Base-by-base conservation (phyloP, 2,113 vertebrate species). In the Gambusia affinis region DNA sequence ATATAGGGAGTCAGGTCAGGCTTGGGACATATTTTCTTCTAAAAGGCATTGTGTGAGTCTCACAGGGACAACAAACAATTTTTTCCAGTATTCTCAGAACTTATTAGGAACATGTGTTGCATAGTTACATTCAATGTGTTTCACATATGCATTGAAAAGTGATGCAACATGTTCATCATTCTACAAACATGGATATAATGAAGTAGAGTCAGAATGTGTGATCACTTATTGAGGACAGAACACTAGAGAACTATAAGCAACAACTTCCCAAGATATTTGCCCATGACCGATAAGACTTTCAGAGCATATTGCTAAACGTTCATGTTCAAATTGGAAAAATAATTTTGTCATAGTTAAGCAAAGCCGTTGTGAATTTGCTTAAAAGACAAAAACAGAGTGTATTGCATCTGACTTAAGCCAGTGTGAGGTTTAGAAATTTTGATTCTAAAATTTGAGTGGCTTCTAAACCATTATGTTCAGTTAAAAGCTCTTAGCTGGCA, bases 121-220 rank as follows among this genome's bases (percentile, higher is more conserved):
- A 37, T 68, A 17, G 60, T 65, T 64, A 44, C 81, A 85, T 12
- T 2, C 19, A 69, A 60, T 28, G 31, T 90, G 87, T 70, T 37
- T 19, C 10, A 42, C 89, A 91, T 74, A 77, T 89, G 85, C 30
- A 29, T 27, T 29, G 61, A 62, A 29, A 70, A 84, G 35, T 19
- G 64, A 65, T 28, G 42, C 73, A 86, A 68, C 33, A 85, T 80
- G 71, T 75, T 80, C 66, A 19, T 35, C 54, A 54, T 42, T 78
- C 67, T 54, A 75, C 44, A 80, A 74, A 81, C 65, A 60, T 85
- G 77, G 64, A 72, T n/a, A 17, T 47, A 47, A 47, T 15, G 14
- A 42, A 47, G 33, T 66, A 12, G 37, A 31, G 72, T 76, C 47
- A 51, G 29, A 72, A 64, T 72, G 78, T 85, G 85, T 88, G 76